A percentile compares a stretch with the other conserved stretches of the same genome.
phyloP scores from a whole-genome alignment of 2,888 invertebrate species.

The Scaptodrosophila latifasciaeformis region DNA sequence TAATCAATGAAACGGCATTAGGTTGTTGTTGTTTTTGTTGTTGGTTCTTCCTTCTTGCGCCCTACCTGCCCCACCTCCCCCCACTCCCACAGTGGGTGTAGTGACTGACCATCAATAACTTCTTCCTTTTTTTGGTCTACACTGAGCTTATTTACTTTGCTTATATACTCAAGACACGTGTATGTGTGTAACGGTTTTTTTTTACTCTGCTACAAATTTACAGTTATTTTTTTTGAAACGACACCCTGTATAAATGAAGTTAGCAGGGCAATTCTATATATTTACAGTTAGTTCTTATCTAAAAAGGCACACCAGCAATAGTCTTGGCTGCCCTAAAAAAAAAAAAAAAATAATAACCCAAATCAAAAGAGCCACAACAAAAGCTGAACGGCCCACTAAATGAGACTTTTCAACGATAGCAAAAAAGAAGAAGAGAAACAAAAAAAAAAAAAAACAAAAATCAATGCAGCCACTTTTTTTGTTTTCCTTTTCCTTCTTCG shows the following conservation, averaged over 20 bases:
- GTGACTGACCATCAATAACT: constrained; percentile 32
- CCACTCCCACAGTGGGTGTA: no score
- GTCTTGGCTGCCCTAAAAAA: constrained; percentile 25
- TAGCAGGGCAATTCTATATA: no score
- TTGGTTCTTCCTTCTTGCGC: constrained; percentile 4
- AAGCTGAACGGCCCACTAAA: constrained; percentile 47
- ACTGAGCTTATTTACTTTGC: no score
- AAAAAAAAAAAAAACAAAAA: no score
- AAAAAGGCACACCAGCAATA: no score
- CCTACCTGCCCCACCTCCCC: no score
- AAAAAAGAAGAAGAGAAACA: constrained; percentile 10
- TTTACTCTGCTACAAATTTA: not conserved
- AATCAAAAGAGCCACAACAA: no score
- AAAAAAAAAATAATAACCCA: constrained; percentile 35
- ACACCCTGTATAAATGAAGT: no score
- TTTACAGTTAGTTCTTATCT: constrained; percentile 19
- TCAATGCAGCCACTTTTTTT: no score
- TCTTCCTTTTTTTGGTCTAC: no score
- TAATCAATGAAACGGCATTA: constrained; percentile 64
- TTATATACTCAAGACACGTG: not conserved
- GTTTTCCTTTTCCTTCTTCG: constrained; percentile 1
- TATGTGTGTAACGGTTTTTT: constrained; percentile 11
- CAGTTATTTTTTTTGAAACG: constrained; percentile 7
- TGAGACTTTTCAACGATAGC: no score
- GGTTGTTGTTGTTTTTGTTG: not conserved